Evolutionary conservation across 2,888 invertebrate species (phyloP).

Genomic region (Dorcus parallelipipedus): DNA sequence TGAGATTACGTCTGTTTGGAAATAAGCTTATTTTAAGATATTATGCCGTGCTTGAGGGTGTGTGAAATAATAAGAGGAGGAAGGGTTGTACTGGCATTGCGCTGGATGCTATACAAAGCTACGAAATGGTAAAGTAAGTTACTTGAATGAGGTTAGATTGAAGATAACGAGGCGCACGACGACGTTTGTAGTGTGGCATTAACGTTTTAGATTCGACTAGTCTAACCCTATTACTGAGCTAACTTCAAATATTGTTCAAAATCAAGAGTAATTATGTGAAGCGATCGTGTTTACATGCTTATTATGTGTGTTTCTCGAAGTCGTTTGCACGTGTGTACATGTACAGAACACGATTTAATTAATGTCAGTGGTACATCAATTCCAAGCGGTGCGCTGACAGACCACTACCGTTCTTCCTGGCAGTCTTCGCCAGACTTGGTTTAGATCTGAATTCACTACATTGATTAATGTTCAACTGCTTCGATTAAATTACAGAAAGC

Average conservation of each 20-base stretch:
- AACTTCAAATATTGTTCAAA: slow-evolving; percentile 19
- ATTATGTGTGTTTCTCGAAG: slow-evolving; percentile 20
- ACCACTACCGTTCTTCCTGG: slow-evolving; percentile 2
- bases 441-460: too few relatives aligned
- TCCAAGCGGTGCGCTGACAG: slow-evolving; percentile 16
- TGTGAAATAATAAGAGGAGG: slow-evolving; percentile 7
- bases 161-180: slow-evolving; percentile 11
- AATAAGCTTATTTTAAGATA: slow-evolving; percentile 7
- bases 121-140: slow-evolving; percentile 12
- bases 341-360: slow-evolving; percentile 24
- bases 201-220: not conserved
- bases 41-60: slow-evolving; percentile 3
- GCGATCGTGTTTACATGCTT: slow-evolving; percentile 23
- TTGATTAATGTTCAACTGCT: too few relatives aligned
- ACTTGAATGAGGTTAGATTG: slow-evolving; percentile 17
- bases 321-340: slow-evolving; percentile 19
- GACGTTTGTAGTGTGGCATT: slow-evolving; percentile 3
- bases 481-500: too few relatives aligned
- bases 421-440: too few relatives aligned
- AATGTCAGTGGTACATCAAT: slow-evolving; percentile 22
- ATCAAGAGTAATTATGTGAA: slow-evolving; percentile 22
- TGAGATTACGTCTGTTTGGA: not conserved
- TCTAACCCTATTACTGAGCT: slow-evolving; percentile 12
- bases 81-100: slow-evolving; percentile 7
- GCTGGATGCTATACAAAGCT: slow-evolving; percentile 7